Conservation (phyloP, 2,113 vertebrate species). For the Synodontis membranacea region DNA sequence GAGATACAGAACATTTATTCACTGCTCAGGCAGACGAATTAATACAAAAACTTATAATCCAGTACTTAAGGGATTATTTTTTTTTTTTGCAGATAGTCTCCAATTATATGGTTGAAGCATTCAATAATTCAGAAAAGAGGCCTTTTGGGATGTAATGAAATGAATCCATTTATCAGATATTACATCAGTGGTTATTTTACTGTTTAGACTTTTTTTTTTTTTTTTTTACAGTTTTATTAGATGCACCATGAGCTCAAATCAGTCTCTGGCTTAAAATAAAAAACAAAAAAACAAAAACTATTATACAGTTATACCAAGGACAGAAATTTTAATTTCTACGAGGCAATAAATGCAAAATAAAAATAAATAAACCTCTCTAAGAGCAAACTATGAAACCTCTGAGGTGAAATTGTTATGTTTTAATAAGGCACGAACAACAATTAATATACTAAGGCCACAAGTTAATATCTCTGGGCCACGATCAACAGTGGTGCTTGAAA, state of each 20-base stretch:
- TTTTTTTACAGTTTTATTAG: conserved; percentile 3
- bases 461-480: background rate
- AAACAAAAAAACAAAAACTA: background rate
- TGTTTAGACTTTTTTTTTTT: conserved; percentile 12
- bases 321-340: background rate
- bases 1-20: background rate
- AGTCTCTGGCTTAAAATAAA: background rate
- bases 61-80: background rate
- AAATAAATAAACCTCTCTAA: background rate
- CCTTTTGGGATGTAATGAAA: background rate
- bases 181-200: background rate
- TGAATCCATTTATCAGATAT: conserved; percentile 1
- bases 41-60: background rate
- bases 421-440: background rate
- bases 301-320: background rate
- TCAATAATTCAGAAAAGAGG: conserved; percentile 4
- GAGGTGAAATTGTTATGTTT: background rate
- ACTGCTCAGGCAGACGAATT: background rate
- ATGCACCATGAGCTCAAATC: background rate
- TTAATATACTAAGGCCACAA: background rate
- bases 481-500: too few relatives aligned
- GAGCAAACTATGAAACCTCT: too few relatives aligned
- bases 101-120: conserved; percentile 5
- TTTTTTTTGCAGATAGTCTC: background rate
- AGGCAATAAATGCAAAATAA: background rate